Conservation (phyloP, 35 echinoderm and acorn worm species). For the Holothuria glaberrima region DNA sequence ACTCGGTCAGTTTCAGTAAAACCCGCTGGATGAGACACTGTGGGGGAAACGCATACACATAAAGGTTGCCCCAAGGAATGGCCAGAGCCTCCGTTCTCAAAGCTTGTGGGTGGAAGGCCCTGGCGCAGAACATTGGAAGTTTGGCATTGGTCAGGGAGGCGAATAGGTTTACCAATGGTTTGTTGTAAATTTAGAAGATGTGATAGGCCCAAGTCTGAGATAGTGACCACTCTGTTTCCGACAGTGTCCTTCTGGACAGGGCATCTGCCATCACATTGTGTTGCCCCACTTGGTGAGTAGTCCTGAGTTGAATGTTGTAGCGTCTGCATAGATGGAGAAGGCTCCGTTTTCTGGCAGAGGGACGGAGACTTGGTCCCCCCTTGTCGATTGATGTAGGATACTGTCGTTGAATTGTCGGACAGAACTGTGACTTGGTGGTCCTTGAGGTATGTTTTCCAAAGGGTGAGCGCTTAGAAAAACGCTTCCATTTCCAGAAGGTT, state of each 20-base stretch:
- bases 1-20: not conserved
- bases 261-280: no score
- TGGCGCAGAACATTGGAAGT: not conserved
- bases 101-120: not conserved
- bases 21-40: not conserved
- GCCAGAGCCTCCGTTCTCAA: not conserved
- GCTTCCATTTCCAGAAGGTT: no score
- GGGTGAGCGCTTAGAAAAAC: not conserved
- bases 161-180: conserved; percentile 4
- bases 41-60: conserved; percentile 25
- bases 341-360: not conserved
- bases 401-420: no score
- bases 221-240: no score
- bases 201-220: not conserved
- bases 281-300: not conserved
- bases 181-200: not conserved
- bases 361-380: no score
- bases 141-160: no score
- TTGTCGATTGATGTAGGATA: no score
- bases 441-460: not conserved
- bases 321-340: not conserved
- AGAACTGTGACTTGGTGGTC: no score
- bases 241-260: no score
- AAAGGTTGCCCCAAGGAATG: not conserved
- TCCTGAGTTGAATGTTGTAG: not conserved